Conservation (phyloP, 2,888 invertebrate genomes). For the Eristalis pertinax region DNA sequence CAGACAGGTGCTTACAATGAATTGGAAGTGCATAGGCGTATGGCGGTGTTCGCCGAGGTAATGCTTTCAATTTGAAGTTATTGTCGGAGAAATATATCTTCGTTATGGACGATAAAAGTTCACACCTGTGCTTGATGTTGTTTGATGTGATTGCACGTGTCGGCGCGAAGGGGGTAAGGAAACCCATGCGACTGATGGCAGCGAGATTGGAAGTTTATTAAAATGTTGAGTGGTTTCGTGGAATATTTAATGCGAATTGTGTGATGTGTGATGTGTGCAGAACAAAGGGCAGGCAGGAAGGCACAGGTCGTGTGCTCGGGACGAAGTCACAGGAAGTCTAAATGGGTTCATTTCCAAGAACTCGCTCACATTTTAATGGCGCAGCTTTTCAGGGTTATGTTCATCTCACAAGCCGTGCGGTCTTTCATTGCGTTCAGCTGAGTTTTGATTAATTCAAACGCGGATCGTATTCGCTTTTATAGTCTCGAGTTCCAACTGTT, state of each 20-base stretch:
- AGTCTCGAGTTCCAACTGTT: neutral
- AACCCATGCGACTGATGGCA: slow-evolving; percentile 1
- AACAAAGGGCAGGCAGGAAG: neutral
- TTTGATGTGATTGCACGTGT: slow-evolving; percentile 12
- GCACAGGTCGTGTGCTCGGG: neutral
- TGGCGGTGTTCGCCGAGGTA: slow-evolving; percentile 18
- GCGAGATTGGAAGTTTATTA: slow-evolving; percentile 47
- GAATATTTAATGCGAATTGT: neutral
- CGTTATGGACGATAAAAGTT: slow-evolving; percentile 57
- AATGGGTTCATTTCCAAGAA: neutral
- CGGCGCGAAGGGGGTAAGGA: neutral
- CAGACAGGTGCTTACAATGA: slow-evolving; percentile 60
- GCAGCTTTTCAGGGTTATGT: neutral
- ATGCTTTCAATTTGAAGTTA: slow-evolving; percentile 59
- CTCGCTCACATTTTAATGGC: neutral
- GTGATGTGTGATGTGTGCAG: neutral
- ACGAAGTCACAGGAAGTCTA: neutral
- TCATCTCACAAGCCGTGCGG: neutral
- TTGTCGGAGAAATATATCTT: slow-evolving; percentile 33
- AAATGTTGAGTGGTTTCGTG: slow-evolving; percentile 23
- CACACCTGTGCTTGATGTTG: slow-evolving; percentile 37
- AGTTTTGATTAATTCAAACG: neutral
- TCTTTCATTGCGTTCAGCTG: neutral
- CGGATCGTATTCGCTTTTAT: neutral
- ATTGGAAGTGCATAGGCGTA: slow-evolving; percentile 32